Base-by-base conservation (phyloP, 2,113 vertebrate species). In the Rhinopomastus cyanomelas region DNA sequence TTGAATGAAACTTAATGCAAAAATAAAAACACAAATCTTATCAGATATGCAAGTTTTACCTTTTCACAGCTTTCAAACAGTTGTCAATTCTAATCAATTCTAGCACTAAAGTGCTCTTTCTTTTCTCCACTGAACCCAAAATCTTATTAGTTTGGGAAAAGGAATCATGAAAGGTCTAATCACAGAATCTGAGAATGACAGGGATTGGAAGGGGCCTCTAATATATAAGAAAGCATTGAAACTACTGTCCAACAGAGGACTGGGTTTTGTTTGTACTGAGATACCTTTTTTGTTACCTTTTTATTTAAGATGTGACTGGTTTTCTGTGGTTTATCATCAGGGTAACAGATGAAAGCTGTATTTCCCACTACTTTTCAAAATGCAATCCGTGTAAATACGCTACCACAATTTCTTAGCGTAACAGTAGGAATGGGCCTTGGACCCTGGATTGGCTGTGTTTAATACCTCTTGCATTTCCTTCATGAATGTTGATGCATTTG, bases 401-500 rank as follows among this genome's bases (percentile, higher is more conserved):
- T 16, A 68, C 30, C 44, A 65, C 23, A 68, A 72, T 52, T 82
- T 52, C 17, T 78, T 46, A 61, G 2, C 17, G 49, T 39, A 65
- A 59, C 14, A 71, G 72, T 75, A 77, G 84, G 81, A 89, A 68
- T 11, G 21, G 20, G 51, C 53, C 61, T 86, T 55, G 87, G 60
- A 79, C 27, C 51, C 49, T 80, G 51, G 6, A 77, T 83, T n/a
- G 80, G 34, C 29, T 94, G 13, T 56, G 23, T 65, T 89, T 80
- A 92, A 56, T 97, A 97, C 98, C 98, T 98, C 99, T 95, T 99
- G 99, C 99, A 99, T 99, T 97, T 99, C 99, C 92, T 99, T 97
- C 99, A 99, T 99, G 95, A 99, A 99, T 16, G 99, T 99, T 66
- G 99, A 99, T 64, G 98, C 98, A 95, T 98, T 99, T 67, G 99